Percentiles rank a stretch among this genome's conserved stretches.
phyloP scores from a whole-genome alignment of 2,888 invertebrate species.

The Gymnoscelis rufifasciata region DNA sequence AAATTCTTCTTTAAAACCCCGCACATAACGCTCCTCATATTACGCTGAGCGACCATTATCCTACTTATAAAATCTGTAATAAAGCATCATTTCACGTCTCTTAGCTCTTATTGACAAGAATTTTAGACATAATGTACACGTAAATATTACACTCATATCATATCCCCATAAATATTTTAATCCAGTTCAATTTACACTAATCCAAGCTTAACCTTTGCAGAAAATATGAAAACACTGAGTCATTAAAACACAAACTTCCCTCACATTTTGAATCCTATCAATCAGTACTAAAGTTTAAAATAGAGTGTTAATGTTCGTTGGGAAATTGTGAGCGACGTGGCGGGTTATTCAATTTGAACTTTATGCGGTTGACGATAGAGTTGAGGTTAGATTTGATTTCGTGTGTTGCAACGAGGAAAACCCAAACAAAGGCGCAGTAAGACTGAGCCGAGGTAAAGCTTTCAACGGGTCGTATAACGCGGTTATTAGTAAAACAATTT shows the following conservation, averaged over 20 bases:
- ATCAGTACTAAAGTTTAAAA: conserved; percentile 3
- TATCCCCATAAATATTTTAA: too few species aligned
- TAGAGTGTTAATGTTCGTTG: background rate
- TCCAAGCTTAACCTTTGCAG: background rate
- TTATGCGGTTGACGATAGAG: background rate
- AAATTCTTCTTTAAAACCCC: too few species aligned
- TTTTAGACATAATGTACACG: too few species aligned
- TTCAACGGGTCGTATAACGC: conserved; percentile 4
- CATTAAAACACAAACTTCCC: background rate
- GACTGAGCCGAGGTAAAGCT: conserved; percentile 9
- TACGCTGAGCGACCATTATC: too few species aligned
- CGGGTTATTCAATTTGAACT: conserved; percentile 1
- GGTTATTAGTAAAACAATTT: background rate
- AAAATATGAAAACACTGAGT: background rate
- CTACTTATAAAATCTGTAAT: too few species aligned
- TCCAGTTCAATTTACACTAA: too few species aligned
- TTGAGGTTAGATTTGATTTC: background rate
- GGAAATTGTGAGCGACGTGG: background rate
- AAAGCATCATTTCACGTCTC: too few species aligned
- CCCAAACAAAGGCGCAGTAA: conserved; percentile 11
- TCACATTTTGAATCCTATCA: conserved; percentile 1
- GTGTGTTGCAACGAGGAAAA: conserved; percentile 10
- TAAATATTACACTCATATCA: too few species aligned
- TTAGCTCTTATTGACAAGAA: too few species aligned
- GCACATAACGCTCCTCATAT: too few species aligned